Percentiles rank a stretch among this genome's conserved stretches.
These are phyloP conservation scores for Pomacea maculata DNA, from an alignment of 1,140 invertebrate species.

Conservation along the genomic window DNA sequence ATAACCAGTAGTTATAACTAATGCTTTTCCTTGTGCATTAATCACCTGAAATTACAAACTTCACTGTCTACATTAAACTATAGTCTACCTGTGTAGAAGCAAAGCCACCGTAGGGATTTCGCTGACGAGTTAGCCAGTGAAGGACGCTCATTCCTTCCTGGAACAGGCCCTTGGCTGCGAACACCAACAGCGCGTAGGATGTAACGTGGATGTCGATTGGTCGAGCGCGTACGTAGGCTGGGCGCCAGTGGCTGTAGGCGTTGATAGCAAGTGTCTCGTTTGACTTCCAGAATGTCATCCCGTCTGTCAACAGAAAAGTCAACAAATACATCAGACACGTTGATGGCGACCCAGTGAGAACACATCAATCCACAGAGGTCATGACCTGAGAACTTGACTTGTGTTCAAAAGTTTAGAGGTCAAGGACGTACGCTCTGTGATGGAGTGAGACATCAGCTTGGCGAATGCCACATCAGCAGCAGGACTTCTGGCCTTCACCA, in stretches of 20 bases:
- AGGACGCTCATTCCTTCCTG: constrained; percentile 77
- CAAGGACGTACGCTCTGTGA: too few relatives aligned
- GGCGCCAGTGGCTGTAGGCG: constrained; percentile 35
- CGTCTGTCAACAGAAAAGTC: constrained; percentile 62
- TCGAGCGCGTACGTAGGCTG: constrained; percentile 61
- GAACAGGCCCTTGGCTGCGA: constrained; percentile 48
- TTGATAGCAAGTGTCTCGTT: constrained; percentile 26
- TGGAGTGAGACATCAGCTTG: neutral
- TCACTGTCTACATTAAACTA: too few relatives aligned
- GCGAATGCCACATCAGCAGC: constrained; percentile 5
- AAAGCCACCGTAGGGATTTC: constrained; percentile 85
- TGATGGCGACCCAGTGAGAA: too few relatives aligned
- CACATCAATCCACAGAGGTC: too few relatives aligned
- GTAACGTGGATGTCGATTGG: constrained; percentile 86
- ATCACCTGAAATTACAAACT: too few relatives aligned
- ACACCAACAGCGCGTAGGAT: constrained; percentile 82
- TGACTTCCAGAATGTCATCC: constrained; percentile 76
- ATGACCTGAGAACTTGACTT: too few relatives aligned
- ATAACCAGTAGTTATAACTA: too few relatives aligned
- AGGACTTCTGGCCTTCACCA: constrained; percentile 6
- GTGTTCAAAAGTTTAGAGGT: too few relatives aligned
- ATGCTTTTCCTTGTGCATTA: too few relatives aligned
- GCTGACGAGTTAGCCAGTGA: constrained; percentile 83
- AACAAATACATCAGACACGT: too few relatives aligned
- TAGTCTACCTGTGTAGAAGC: constrained; percentile 72